These are phyloP conservation scores for Liopterus haemorrhoidalis DNA, from an alignment of 2,888 invertebrate species.

Conservation along the genomic window DNA sequence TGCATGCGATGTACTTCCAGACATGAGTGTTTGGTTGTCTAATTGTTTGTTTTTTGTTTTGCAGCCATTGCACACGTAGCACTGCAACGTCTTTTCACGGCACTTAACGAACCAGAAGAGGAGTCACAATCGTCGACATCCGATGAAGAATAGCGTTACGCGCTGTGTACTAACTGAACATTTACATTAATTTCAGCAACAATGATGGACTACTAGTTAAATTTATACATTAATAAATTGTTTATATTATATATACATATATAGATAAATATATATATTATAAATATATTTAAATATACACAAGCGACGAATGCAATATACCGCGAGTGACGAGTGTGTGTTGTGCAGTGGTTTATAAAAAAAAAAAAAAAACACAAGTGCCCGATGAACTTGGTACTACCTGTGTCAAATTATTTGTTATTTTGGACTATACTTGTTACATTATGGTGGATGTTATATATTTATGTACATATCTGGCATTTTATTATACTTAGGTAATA, in stretches of 20 bases:
- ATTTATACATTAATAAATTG: slow-evolving; percentile 43
- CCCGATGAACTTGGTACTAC: no score
- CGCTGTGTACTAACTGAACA: slow-evolving; percentile 20
- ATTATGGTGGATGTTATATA: slow-evolving; percentile 24
- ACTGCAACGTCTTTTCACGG: slow-evolving; percentile 66
- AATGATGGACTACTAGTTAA: slow-evolving; percentile 38
- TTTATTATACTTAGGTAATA: slow-evolving; percentile 21
- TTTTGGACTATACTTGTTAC: slow-evolving; percentile 22
- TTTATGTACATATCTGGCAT: slow-evolving; percentile 24
- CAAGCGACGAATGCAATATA: slow-evolving; percentile 6
- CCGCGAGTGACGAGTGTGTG: slow-evolving; percentile 2
- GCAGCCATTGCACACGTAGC: slow-evolving; percentile 66
- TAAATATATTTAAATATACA: slow-evolving; percentile 14
- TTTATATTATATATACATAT: slow-evolving; percentile 44
- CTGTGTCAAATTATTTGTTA: slow-evolving; percentile 20
- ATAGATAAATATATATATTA: slow-evolving; percentile 30
- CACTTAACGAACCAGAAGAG: slow-evolving; percentile 62
- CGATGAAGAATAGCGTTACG: slow-evolving; percentile 38
- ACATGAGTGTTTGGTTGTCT: slow-evolving; percentile 1
- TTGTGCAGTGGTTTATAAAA: slow-evolving; percentile 3
- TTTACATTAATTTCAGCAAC: slow-evolving; percentile 20
- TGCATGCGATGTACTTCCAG: no score
- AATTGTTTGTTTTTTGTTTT: slow-evolving; percentile 25
- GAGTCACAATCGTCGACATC: slow-evolving; percentile 41
- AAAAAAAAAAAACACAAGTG: slow-evolving; percentile 17